phyloP scores from a whole-genome alignment of 2,797 vertebrate genomes.

The Merluccius polli region DNA sequence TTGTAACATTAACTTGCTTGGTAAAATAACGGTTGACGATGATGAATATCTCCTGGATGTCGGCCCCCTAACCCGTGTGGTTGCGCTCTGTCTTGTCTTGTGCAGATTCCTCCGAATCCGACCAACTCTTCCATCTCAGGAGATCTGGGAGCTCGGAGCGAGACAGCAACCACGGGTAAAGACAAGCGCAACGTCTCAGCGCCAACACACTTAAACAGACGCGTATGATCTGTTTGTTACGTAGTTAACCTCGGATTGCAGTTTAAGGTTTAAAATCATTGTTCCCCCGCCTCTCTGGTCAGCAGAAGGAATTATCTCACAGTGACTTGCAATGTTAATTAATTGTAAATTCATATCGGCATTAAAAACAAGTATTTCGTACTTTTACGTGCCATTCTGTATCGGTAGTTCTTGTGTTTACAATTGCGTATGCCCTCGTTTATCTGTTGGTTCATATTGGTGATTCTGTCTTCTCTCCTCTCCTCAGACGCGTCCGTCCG shows the following conservation, averaged over 20 bases:
- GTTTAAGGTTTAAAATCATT: neutral
- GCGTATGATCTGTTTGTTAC: neutral
- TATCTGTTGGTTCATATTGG: neutral
- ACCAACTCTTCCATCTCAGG: constrained; percentile 54
- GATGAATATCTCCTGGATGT: no score
- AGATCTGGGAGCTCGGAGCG: constrained; percentile 64
- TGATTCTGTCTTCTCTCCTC: constrained; percentile 1
- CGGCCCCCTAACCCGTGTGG: neutral
- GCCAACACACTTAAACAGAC: neutral
- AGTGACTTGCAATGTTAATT: neutral
- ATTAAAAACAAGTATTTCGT: neutral
- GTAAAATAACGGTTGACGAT: no score
- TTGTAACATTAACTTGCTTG: no score
- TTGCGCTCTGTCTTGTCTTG: neutral
- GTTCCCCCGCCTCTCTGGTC: no score
- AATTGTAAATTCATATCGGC: neutral
- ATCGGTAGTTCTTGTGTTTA: neutral
- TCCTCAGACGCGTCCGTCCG: constrained; percentile 50
- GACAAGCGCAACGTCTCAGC: no score
- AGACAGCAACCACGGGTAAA: constrained; percentile 54
- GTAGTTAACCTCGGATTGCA: neutral
- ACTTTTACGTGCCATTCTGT: neutral
- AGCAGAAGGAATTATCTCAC: neutral
- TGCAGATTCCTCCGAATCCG: constrained; percentile 68
- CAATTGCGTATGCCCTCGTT: neutral